Base-by-base conservation (phyloP, 2,888 invertebrate species). In the Auanema freiburgensis region DNA sequence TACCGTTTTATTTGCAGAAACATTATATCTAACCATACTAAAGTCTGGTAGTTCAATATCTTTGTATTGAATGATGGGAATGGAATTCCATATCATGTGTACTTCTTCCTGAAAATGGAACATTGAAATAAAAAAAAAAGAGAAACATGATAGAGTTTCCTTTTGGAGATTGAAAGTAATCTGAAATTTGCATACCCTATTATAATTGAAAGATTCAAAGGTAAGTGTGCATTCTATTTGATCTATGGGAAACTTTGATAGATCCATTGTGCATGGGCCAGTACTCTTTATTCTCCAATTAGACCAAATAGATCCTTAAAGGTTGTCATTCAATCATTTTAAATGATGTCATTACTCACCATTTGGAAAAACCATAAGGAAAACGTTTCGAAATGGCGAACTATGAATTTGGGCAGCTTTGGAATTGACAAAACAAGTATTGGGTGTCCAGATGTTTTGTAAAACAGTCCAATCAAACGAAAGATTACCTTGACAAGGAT, bases 311-410 rank as follows among this genome's bases (percentile, higher is more conserved):
- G 83, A 83, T 41, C 83, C 80, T 79, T 61, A 55, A 73, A 65
- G 18, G n/a, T 5, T 5, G 12, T 23, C n/a, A 59, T 58, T 18
- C n/a, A 21, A 14, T 14, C 8, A 46, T 18, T 10, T 18, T 46
- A 5, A 21, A 46, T 5, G 46, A 5, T 11, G 41, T 57, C 23
- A 25, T 16, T 14, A 58, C 68, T 65, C 21, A 79, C 80, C 82
- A 66, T 83, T 83, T 18, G 83, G 83, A 57, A 81, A 83, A 12
- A 83, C 76, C 83, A 83, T 83, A 1, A 83, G 71, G 61, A 83
- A 83, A 23, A 83, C 80, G 62, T 83, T 83, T 12, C 74, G 71
- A 66, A 83, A 83, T 16, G 83, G 83, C 14, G 81, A 81, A 42
- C 74, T 71, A 68, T 83, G 83, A 44, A 83, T 80, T 43, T 74